phyloP scores from a whole-genome alignment of 2,113 vertebrate species.

The Blennius ocellaris region DNA sequence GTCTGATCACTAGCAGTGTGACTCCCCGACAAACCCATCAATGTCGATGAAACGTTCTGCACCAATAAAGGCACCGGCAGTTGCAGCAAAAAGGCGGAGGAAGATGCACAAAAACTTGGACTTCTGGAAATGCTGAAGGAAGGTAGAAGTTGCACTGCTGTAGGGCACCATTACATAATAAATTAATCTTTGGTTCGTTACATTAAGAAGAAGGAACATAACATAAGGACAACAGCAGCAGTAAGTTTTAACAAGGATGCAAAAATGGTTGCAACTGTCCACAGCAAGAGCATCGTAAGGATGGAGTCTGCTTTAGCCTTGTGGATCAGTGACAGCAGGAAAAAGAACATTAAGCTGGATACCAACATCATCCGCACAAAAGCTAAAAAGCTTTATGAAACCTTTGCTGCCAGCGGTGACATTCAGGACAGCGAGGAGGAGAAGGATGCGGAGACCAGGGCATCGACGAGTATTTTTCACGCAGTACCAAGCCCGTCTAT shows the following conservation, averaged over 20 bases:
- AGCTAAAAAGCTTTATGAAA: constrained; percentile 8
- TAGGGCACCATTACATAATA: too few relatives aligned
- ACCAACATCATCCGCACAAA: constrained; percentile 21
- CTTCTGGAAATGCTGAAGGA: too few relatives aligned
- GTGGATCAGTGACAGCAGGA: constrained; percentile 27
- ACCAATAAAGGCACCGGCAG: too few relatives aligned
- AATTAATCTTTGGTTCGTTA: constrained; percentile 19
- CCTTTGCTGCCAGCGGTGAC: constrained; percentile 7
- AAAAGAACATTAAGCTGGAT: constrained; percentile 24
- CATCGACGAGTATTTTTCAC: not conserved
- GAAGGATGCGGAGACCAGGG: not conserved
- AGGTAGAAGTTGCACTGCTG: too few relatives aligned
- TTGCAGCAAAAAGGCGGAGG: too few relatives aligned
- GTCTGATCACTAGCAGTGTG: too few relatives aligned
- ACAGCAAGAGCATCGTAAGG: constrained; percentile 20
- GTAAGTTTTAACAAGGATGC: constrained; percentile 10
- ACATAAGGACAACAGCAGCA: constrained; percentile 23
- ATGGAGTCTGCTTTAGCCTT: constrained; percentile 30
- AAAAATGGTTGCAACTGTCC: constrained; percentile 11
- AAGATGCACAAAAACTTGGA: too few relatives aligned
- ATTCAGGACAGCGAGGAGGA: not conserved
- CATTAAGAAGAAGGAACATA: constrained; percentile 27
- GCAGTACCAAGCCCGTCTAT: not conserved
- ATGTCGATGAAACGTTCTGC: too few relatives aligned
- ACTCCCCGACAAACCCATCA: too few relatives aligned